Evolutionary conservation across 2,888 invertebrate genomes (phyloP).

Genomic region (Plagodis dolabraria): DNA sequence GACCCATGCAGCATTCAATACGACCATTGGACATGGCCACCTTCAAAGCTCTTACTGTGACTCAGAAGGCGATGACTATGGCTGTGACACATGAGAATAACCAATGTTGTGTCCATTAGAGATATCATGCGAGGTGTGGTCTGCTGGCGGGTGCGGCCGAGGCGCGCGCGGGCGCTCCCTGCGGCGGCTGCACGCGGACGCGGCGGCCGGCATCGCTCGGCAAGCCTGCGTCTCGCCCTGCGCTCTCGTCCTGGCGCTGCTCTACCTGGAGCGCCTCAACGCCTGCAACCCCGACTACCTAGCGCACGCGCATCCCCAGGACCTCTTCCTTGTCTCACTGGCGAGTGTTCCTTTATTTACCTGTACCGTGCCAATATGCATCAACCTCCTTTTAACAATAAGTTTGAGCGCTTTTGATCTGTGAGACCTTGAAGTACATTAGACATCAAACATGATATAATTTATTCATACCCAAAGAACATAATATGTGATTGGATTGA

Average conservation of each 20-base stretch:
- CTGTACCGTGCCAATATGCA: too few species aligned
- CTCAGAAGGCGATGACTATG: too few species aligned
- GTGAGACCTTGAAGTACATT: too few species aligned
- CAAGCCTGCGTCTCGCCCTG: slow-evolving; percentile 96
- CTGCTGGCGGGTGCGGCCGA: slow-evolving; percentile 72
- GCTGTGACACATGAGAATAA: too few species aligned
- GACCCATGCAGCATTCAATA: too few species aligned
- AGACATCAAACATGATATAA: too few species aligned
- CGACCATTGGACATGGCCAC: too few species aligned
- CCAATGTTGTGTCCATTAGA: slow-evolving; percentile 73
- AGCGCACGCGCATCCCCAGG: slow-evolving; percentile 92
- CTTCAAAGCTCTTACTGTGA: too few species aligned
- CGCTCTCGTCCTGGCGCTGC: slow-evolving; percentile 95
- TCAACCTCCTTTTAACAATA: too few species aligned
- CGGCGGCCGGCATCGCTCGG: slow-evolving; percentile 90
- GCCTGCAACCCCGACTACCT: slow-evolving; percentile 93
- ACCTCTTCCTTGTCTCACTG: slow-evolving; percentile 97
- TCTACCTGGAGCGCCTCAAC: slow-evolving; percentile 96
- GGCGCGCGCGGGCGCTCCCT: slow-evolving; percentile 90
- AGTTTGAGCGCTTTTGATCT: too few species aligned
- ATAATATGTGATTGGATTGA: too few species aligned
- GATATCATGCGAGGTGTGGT: slow-evolving; percentile 93
- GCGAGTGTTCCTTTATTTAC: slow-evolving; percentile 79
- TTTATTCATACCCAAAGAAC: too few species aligned
- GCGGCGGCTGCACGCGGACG: slow-evolving; percentile 90